Base-by-base conservation (phyloP, 2,888 invertebrate species). In the Metalampra italica region DNA sequence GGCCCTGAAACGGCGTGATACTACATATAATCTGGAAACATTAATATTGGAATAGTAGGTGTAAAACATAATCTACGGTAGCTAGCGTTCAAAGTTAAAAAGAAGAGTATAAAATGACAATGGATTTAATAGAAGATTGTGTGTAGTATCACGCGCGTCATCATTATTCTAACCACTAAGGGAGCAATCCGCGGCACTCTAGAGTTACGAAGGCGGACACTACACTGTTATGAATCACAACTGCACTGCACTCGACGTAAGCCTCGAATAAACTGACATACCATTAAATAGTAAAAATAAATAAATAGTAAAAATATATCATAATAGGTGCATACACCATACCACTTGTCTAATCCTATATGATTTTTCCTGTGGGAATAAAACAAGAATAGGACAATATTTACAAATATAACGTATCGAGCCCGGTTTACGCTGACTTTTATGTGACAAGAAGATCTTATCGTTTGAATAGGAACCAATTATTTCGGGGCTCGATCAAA, bases 161-260 rank as follows among this genome's bases (percentile, higher is more conserved):
- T 75, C 71, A 68, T 67, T 82, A 72, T 71, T 79, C 87, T 87
- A 86, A 77, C 78, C 75, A 73, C 87, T 87, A 86, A 80, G 69
- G 77, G 78, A 39, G 76, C 80, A 74, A 74, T 78, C 80, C 79
- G 80, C 80, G 73, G 76, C 75, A 76, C 76, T 82, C 82, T 85
- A 85, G 73, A 77, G 77, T 78, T 79, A 81, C 79, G 68, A 80
- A 81, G 82, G 83, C 82, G 77, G 82, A 76, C 66, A 80, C 86
- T 85, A 86, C 79, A 70, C 77, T 82, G 79, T 62, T 51, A 76
- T 82, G 78, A 60, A 52, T 43, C 77, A 68, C 60, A 55, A 59
- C 58, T 62, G 59, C 53, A 62, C 58, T 62, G 59, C 53, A 62
- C 58, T 65, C 62, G 59, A 62, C 55, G 45, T 52, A 49, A 53